Conservation (phyloP, 1,140 invertebrate species). For the Drosophila micromelanica region DNA sequence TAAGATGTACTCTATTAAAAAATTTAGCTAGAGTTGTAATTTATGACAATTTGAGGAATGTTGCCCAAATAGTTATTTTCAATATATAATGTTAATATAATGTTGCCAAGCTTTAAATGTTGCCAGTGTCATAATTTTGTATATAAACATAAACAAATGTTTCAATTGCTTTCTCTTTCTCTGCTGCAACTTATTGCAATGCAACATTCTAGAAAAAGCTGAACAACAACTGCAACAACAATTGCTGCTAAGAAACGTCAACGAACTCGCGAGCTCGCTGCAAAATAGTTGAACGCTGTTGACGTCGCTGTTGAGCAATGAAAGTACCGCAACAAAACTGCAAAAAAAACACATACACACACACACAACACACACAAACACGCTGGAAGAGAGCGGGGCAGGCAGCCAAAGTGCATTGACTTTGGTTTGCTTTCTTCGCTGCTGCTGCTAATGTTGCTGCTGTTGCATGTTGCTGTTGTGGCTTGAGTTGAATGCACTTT, state of each 20-base stretch:
- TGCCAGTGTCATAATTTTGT: conserved; percentile 8
- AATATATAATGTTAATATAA: background rate
- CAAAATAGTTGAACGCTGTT: conserved; percentile 57
- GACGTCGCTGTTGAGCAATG: conserved; percentile 70
- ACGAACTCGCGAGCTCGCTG: conserved; percentile 59
- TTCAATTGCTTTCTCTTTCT: conserved; percentile 73
- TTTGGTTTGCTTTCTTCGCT: conserved; percentile 58
- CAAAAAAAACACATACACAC: conserved; percentile 32
- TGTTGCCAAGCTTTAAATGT: conserved; percentile 25
- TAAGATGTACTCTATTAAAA: no score
- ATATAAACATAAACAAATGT: conserved; percentile 27
- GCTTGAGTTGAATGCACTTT: conserved; percentile 69
- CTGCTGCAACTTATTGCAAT: conserved; percentile 45
- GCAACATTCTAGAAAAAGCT: conserved; percentile 66
- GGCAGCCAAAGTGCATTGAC: conserved; percentile 75
- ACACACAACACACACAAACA: background rate
- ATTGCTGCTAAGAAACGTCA: conserved; percentile 47
- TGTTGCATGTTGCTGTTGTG: conserved; percentile 39
- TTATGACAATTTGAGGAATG: no score
- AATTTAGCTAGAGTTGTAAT: no score
- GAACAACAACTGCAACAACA: conserved; percentile 7
- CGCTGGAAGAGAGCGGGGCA: conserved; percentile 39
- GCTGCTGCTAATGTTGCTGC: conserved; percentile 26
- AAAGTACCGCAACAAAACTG: conserved; percentile 77
- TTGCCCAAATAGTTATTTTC: no score